Conservation (phyloP, 2,797 vertebrate genomes). For the Tapirus indicus region DNA sequence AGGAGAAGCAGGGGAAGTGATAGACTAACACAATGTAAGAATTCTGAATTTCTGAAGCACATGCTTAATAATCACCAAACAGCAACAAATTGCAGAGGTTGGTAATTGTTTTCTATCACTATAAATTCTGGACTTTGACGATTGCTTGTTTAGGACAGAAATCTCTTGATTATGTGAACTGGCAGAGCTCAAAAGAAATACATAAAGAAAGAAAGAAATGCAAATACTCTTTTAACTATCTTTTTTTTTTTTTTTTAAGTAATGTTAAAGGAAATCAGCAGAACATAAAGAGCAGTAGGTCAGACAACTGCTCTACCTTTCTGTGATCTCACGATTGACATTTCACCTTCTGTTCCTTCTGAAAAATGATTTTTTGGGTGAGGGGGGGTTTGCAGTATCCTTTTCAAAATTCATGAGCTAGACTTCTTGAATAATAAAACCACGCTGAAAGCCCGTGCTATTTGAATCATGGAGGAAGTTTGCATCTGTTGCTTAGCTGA, state of each 20-base stretch:
- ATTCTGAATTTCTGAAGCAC: neutral
- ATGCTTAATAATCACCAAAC: neutral
- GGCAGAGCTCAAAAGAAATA: neutral
- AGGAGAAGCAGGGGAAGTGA: neutral
- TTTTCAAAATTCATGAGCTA: constrained; percentile 58
- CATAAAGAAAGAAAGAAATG: neutral
- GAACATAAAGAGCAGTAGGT: neutral
- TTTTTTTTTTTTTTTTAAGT: neutral
- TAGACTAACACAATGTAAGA: neutral
- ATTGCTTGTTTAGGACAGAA: neutral
- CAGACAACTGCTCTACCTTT: neutral
- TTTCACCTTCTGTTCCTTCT: neutral
- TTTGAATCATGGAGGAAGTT: constrained; percentile 25
- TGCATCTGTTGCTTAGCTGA: neutral
- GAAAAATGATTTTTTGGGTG: neutral
- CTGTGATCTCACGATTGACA: neutral
- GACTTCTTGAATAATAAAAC: constrained; percentile 8
- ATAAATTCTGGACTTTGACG: neutral
- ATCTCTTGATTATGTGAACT: constrained; percentile 34
- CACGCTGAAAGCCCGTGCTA: neutral
- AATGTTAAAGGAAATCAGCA: neutral
- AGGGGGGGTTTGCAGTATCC: neutral
- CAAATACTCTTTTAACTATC: neutral
- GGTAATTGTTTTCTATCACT: neutral
- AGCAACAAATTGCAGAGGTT: neutral